These are phyloP conservation scores for Strigamia maritima DNA, from an alignment of 2,888 invertebrate species.

Conservation along the genomic window DNA sequence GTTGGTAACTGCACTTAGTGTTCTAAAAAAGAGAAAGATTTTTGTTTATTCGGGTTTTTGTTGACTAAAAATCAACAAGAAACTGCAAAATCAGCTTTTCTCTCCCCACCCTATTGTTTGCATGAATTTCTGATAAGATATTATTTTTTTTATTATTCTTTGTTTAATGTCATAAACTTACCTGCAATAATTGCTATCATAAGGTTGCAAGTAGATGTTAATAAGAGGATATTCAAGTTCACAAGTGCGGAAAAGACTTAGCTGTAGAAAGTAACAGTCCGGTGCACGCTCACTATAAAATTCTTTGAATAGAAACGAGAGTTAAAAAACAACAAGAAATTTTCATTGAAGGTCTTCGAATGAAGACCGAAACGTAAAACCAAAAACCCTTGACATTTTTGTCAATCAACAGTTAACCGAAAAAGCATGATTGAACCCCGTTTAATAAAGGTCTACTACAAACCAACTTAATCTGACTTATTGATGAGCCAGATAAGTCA, in stretches of 20 bases:
- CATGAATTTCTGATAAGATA: not conserved
- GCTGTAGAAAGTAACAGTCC: constrained; percentile 25
- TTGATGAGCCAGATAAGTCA: too few relatives aligned
- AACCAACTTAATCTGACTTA: too few relatives aligned
- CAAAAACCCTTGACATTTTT: too few relatives aligned
- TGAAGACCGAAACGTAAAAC: too few relatives aligned
- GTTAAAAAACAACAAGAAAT: not conserved
- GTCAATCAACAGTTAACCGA: too few relatives aligned
- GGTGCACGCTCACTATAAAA: constrained; percentile 7
- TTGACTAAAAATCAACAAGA: not conserved
- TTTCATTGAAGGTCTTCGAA: too few relatives aligned
- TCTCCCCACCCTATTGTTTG: not conserved
- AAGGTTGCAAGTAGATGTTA: not conserved
- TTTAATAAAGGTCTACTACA: too few relatives aligned
- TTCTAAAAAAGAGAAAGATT: not conserved
- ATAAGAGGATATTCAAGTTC: constrained; percentile 9
- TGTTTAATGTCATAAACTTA: not conserved
- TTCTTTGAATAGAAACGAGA: constrained; percentile 11
- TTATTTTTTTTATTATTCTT: not conserved
- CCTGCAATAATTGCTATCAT: constrained; percentile 34
- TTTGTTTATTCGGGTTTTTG: not conserved
- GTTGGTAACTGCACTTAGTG: not conserved
- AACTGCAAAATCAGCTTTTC: too few relatives aligned
- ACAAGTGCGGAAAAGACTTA: constrained; percentile 22
- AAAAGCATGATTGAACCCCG: too few relatives aligned